A percentile compares a stretch with the other conserved stretches of the same genome.
These are phyloP conservation scores for Lycaena phlaeas DNA, from an alignment of 2,888 invertebrate species.

Conservation along the genomic window DNA sequence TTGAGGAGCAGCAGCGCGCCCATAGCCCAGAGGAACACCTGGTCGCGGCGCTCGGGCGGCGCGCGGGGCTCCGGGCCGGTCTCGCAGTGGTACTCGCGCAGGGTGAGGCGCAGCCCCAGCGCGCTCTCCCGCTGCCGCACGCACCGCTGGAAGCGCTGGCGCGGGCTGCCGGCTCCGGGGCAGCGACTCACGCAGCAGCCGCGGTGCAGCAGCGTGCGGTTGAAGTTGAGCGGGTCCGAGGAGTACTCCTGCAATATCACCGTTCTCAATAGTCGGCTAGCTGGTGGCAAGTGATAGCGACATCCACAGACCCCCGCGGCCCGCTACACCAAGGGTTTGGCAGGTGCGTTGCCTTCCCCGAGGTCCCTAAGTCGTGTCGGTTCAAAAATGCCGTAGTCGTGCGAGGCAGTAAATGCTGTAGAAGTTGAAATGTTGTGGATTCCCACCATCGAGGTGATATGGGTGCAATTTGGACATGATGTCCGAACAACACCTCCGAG, in stretches of 20 bases:
- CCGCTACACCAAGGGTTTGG: neutral
- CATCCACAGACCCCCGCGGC: neutral
- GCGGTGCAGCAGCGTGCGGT: slow-evolving; percentile 43
- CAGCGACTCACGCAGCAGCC: slow-evolving; percentile 44
- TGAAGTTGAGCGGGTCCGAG: slow-evolving; percentile 32
- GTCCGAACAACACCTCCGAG: too few relatives aligned
- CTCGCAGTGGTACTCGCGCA: slow-evolving; percentile 33
- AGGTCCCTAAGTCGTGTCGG: too few relatives aligned
- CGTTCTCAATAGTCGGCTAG: too few relatives aligned
- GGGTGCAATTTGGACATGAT: too few relatives aligned
- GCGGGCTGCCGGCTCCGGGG: slow-evolving; percentile 27
- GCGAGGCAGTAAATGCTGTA: too few relatives aligned
- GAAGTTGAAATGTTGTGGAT: too few relatives aligned
- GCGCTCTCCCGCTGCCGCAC: slow-evolving; percentile 1
- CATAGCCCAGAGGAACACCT: slow-evolving; percentile 25
- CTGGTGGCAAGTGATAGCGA: too few relatives aligned
- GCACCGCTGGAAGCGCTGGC: slow-evolving; percentile 40
- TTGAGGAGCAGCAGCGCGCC: slow-evolving; percentile 27
- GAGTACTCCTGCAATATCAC: slow-evolving; percentile 41
- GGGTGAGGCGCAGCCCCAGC: slow-evolving; percentile 20
- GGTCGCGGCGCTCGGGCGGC: slow-evolving; percentile 20
- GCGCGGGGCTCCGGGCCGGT: slow-evolving; percentile 21
- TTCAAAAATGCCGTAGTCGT: too few relatives aligned
- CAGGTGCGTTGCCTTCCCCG: too few relatives aligned
- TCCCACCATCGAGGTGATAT: too few relatives aligned